Evolutionary conservation across 2,113 vertebrate genomes (phyloP).

Genomic region (Miniopterus natalensis): DNA sequence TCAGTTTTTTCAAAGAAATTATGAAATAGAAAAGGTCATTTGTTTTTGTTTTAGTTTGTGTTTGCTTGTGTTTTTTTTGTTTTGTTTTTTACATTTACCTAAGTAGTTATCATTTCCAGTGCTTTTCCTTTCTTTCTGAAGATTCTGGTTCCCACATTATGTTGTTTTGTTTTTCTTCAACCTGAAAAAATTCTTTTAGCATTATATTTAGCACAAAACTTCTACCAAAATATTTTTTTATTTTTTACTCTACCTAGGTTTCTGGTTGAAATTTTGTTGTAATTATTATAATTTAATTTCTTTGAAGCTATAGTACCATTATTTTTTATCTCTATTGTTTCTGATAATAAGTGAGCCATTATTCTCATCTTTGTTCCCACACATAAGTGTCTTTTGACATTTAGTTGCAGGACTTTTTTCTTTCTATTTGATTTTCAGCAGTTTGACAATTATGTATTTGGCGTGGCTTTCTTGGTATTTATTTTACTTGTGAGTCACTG

Average conservation of each 20-base stretch:
- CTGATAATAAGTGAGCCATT: not conserved
- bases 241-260: constrained; percentile 3
- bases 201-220: not conserved
- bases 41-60: not conserved
- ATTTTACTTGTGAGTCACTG: not conserved
- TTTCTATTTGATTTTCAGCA: not conserved
- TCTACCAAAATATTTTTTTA: not conserved
- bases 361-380: not conserved
- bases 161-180: not conserved
- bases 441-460: not conserved
- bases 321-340: not conserved
- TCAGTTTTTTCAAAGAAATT: not conserved
- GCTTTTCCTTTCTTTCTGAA: not conserved
- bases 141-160: not conserved
- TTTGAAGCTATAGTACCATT: not conserved
- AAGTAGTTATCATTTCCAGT: not conserved
- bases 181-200: not conserved
- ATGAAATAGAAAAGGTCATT: not conserved
- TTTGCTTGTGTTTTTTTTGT: not conserved
- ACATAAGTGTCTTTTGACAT: not conserved
- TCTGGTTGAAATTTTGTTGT: not conserved
- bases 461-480: not conserved
- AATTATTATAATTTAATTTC: not conserved
- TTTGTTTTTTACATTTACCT: not conserved
- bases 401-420: not conserved